These are phyloP conservation scores for Polymixis flavicincta DNA, from an alignment of 2,888 invertebrate species.

Conservation along the genomic window DNA sequence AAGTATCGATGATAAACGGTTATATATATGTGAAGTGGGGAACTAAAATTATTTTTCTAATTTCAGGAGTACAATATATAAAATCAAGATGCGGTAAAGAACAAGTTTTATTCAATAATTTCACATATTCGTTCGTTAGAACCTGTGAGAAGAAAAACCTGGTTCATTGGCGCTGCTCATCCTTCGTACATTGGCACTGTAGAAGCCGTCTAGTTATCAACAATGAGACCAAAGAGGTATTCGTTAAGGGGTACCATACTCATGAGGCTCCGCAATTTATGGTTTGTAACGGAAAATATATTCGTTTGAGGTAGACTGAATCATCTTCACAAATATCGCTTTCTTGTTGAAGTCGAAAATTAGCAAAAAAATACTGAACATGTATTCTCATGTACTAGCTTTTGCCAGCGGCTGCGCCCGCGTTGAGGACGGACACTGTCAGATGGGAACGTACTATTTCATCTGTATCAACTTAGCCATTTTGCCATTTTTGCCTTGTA, in stretches of 20 bases:
- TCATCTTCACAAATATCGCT: not conserved
- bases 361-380: no score
- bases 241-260: constrained; percentile 26
- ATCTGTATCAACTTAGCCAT: no score
- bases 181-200: constrained; percentile 44
- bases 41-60: no score
- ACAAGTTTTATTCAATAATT: constrained; percentile 5
- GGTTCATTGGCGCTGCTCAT: constrained; percentile 53
- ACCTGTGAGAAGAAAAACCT: not conserved
- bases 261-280: constrained; percentile 25
- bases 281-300: constrained; percentile 19
- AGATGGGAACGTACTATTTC: no score
- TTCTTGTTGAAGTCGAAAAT: not conserved
- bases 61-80: constrained; percentile 10
- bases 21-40: no score
- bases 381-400: no score
- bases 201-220: constrained; percentile 22
- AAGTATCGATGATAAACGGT: not conserved
- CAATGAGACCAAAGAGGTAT: not conserved
- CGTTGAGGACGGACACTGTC: no score
- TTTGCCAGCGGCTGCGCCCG: no score
- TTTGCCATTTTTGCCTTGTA: no score
- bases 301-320: constrained; percentile 8
- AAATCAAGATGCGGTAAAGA: constrained; percentile 8
- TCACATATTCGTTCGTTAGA: constrained; percentile 24